A percentile compares a stretch with the other conserved stretches of the same genome.
Conservation (phyloP, 2,113 vertebrate species). For the Eurypyga helias region DNA sequence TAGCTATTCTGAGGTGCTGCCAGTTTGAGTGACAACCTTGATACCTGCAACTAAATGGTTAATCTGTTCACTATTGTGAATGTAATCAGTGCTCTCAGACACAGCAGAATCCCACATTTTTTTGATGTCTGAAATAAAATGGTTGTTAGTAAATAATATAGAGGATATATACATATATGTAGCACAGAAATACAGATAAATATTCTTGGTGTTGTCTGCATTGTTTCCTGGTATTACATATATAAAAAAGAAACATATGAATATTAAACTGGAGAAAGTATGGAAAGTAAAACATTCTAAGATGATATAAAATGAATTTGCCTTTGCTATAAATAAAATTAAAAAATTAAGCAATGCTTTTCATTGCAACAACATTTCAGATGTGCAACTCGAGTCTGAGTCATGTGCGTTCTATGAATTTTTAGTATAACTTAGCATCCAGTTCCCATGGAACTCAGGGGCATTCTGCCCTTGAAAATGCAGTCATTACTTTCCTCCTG, state of each 20-base stretch:
- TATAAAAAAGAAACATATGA: neutral
- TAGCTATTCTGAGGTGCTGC: constrained; percentile 64
- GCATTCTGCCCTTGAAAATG: constrained; percentile 7
- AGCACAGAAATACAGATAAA: neutral
- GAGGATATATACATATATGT: neutral
- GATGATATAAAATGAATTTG: neutral
- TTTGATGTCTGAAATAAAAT: constrained; percentile 37
- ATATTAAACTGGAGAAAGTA: neutral
- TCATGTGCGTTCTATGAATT: neutral
- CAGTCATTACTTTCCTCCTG: constrained; percentile 34
- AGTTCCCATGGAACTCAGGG: constrained; percentile 5
- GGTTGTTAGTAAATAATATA: neutral
- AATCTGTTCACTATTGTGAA: constrained; percentile 65
- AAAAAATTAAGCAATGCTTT: neutral
- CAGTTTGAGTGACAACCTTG: constrained; percentile 70
- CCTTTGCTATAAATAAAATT: neutral
- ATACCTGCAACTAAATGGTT: constrained; percentile 69
- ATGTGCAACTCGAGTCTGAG: neutral
- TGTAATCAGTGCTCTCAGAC: constrained; percentile 21
- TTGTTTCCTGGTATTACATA: neutral
- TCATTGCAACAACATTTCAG: neutral
- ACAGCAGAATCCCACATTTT: constrained; percentile 17
- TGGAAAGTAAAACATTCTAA: neutral
- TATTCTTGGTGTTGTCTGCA: neutral
- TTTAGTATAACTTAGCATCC: neutral